Evolutionary conservation across 2,888 invertebrate species (phyloP).

Genomic region (Yponomeuta malinellus): DNA sequence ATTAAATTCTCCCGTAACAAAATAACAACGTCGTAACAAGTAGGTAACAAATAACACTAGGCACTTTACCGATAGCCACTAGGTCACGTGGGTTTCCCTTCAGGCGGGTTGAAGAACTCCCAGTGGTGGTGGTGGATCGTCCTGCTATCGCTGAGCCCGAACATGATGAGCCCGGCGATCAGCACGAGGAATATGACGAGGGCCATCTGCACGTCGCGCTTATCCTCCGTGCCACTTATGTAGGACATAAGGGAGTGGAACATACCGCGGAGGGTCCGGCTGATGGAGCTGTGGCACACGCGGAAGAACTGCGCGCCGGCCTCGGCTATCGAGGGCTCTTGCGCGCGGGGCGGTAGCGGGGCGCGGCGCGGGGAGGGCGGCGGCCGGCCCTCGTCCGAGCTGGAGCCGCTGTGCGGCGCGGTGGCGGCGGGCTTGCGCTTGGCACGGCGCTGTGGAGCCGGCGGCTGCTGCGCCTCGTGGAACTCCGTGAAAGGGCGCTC

Average conservation of each 20-base stretch:
- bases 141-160: conserved; percentile 82
- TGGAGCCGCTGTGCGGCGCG: conserved; percentile 61
- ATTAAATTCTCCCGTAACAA: neutral
- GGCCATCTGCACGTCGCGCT: conserved; percentile 84
- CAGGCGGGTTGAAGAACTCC: conserved; percentile 92
- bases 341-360: conserved; percentile 56
- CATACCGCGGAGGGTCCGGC: conserved; percentile 80
- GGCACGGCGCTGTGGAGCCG: conserved; percentile 66
- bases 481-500: conserved; percentile 52
- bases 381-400: conserved; percentile 69
- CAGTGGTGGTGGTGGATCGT: conserved; percentile 89
- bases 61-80: neutral
- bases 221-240: conserved; percentile 78
- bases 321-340: conserved; percentile 81
- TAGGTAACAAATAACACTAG: neutral
- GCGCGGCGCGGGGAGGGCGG: conserved; percentile 56
- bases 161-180: conserved; percentile 84
- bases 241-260: conserved; percentile 79
- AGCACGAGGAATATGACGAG: conserved; percentile 86
- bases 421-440: conserved; percentile 51
- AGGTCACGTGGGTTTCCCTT: conserved; percentile 59
- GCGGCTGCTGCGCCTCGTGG: conserved; percentile 51
- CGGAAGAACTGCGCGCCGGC: conserved; percentile 82
- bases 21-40: neutral
- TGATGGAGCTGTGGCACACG: conserved; percentile 80